Evolutionary conservation across 2,888 invertebrate genomes (phyloP), one percentile per base, ranked within the genome.

Genomic region (Nemurella pictetii): DNA sequence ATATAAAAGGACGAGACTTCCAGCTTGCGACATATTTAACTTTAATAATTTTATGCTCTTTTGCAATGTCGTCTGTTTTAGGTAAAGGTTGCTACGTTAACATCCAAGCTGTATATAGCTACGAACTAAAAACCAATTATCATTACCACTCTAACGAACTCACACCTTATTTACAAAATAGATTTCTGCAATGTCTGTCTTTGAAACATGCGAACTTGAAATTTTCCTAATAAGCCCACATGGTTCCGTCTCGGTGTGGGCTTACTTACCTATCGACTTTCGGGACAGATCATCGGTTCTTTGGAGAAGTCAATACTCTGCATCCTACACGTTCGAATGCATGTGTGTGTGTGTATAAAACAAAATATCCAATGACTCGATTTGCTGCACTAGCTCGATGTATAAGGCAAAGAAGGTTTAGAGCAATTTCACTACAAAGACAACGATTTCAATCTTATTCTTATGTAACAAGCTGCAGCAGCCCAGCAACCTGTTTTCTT

Each of bases 401-500:
- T 15, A 55, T 12, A 55, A 55, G 12, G 55, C 20, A 7, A 20
- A 20, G 3, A 55, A 55, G 55, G 55, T 55, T 55, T 55, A 55
- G 9, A 12, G 55, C 9, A 55, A 20, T 55, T 55, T 55, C 55
- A 55, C 55, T 55, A 20, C 26, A 28, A 75, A 75, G 26, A 28
- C 75, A 28, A 75, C 75, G 75, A 75, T 75, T 75, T 28, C 75
- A 9, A 75, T 75, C 75, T 75, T 7, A 75, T 20, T 15, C 75
- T 75, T 26, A 75, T n/a, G 75, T 75, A 75, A 75, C 75, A 75
- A 25, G 75, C 75, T 27, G 28, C 28, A 15, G 78, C 30, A 78
- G 28, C 12, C 78, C 28, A n/a, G 78, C 30, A 78, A 78, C 78
- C 78, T 78, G 78, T 78, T 78, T 55, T 30, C 29, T 20, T 78